Percentiles rank a stretch among this genome's conserved stretches.
phyloP scores from a whole-genome alignment of 2,888 invertebrate genomes.

The Himalopsyche kuldschensis region DNA sequence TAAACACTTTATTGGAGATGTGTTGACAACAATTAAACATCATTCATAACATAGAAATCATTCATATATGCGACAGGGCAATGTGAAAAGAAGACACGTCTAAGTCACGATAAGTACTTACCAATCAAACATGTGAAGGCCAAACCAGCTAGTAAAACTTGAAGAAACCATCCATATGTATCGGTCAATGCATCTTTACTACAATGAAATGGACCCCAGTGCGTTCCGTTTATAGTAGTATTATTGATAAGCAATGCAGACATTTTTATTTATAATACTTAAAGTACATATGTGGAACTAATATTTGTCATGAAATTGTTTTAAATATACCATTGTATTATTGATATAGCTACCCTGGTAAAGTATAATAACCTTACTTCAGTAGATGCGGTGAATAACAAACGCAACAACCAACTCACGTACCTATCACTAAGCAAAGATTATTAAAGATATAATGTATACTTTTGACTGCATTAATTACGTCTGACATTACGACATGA shows the following conservation, averaged over 20 bases:
- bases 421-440: background rate
- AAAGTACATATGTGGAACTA: background rate
- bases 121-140: conserved; percentile 74
- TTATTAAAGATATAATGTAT: background rate
- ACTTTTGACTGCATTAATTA: background rate
- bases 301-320: background rate
- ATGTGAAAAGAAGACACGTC: background rate
- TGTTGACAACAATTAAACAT: too few relatives aligned
- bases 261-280: background rate
- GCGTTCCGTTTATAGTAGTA: conserved; percentile 24
- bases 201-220: conserved; percentile 62
- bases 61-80: background rate
- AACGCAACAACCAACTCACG: background rate
- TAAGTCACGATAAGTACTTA: conserved; percentile 48
- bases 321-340: background rate
- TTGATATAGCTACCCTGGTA: background rate
- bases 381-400: background rate
- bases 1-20: too few relatives aligned
- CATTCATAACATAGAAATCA: background rate
- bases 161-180: conserved; percentile 74
- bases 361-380: background rate
- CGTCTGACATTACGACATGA: background rate
- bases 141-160: conserved; percentile 67
- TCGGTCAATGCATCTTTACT: conserved; percentile 72
- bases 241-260: background rate